A percentile compares a stretch with the other conserved stretches of the same genome.
Evolutionary conservation across 2,113 vertebrate species (phyloP).

Genomic region (Lasiurus borealis): DNA sequence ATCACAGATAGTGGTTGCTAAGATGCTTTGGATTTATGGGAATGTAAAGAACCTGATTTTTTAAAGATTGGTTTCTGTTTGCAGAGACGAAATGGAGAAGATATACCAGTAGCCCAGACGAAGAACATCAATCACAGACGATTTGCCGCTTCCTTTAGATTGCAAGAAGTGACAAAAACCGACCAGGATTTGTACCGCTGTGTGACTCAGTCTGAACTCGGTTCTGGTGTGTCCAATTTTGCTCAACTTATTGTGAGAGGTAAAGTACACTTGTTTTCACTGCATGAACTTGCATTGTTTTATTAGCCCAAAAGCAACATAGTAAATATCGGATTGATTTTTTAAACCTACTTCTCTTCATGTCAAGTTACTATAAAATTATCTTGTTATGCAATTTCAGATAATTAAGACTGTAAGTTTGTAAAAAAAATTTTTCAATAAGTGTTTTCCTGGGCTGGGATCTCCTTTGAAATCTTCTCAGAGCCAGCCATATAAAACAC

Average conservation of each 20-base stretch:
- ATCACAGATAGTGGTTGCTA: not conserved
- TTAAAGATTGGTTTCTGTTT: constrained; percentile 77
- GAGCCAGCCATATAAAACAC: not conserved
- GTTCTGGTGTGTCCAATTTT: constrained; percentile 98
- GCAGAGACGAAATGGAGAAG: constrained; percentile 97
- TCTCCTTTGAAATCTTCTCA: constrained; percentile 11
- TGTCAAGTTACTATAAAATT: not conserved
- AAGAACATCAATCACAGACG: constrained; percentile 99
- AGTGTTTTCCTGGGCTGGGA: not conserved
- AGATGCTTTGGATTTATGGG: constrained; percentile 60
- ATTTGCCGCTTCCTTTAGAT: constrained; percentile 96
- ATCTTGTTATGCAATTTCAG: not conserved
- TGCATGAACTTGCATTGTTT: constrained; percentile 5
- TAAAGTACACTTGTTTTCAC: constrained; percentile 82
- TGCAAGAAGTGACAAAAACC: constrained; percentile 95
- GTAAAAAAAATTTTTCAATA: too few relatives aligned
- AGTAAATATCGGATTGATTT: not conserved
- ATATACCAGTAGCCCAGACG: constrained; percentile 96
- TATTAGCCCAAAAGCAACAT: not conserved
- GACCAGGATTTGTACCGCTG: constrained; percentile 98
- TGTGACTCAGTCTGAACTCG: constrained; percentile 97
- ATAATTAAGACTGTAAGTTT: not conserved
- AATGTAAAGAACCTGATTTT: constrained; percentile 66
- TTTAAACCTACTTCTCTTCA: constrained; percentile 41
- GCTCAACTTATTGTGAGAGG: constrained; percentile 98